A percentile compares a stretch with the other conserved stretches of the same genome.
phyloP scores from a whole-genome alignment of 2,888 invertebrate genomes.

The Cephus pygmeus region DNA sequence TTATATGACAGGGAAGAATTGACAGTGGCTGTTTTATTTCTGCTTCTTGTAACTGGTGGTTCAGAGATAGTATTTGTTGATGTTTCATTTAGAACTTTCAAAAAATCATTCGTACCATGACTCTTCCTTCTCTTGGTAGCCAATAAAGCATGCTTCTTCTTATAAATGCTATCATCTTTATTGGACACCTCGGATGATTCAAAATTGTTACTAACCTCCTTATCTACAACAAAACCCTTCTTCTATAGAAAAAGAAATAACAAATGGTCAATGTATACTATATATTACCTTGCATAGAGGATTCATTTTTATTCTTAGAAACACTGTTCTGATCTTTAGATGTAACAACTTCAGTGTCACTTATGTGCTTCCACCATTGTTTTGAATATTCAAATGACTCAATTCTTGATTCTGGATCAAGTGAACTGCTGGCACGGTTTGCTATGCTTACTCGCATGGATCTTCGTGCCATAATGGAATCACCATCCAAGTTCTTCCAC shows the following conservation, averaged over 20 bases:
- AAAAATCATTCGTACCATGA: not conserved
- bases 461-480: conserved; percentile 14
- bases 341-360: conserved; percentile 3
- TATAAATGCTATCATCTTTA: not conserved
- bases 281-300: no score
- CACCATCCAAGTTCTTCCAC: conserved; percentile 33
- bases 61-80: not conserved
- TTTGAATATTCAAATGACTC: not conserved
- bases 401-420: conserved; percentile 25
- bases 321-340: no score
- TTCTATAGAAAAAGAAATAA: no score
- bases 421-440: conserved; percentile 21
- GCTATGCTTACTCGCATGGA: conserved; percentile 8
- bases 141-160: not conserved
- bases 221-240: no score
- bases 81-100: not conserved
- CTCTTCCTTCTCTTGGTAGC: not conserved
- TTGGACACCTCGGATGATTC: not conserved
- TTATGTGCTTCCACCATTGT: conserved; percentile 38
- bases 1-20: not conserved
- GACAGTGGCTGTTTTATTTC: not conserved
- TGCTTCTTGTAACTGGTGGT: not conserved
- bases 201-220: no score
- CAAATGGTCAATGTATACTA: no score
- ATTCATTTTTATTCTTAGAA: no score